Evolutionary conservation across 1,140 invertebrate species (phyloP), one percentile per base, ranked within the genome.

Genomic region (Bombus waltoni): DNA sequence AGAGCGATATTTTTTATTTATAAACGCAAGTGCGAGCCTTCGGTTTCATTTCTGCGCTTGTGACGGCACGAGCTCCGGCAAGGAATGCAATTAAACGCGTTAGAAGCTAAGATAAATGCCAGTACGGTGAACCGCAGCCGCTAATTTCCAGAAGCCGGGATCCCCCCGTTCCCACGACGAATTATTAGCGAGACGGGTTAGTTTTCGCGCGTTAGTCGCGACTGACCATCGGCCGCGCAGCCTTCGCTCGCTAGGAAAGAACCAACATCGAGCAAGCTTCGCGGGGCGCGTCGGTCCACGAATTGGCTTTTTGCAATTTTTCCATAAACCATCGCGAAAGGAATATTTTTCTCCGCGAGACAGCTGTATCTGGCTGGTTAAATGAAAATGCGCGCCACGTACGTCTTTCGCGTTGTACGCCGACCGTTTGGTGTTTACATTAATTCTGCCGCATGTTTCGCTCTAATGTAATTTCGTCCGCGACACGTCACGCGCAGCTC

Each of bases 11-110:
- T 47, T 38, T 57, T 35, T n/a, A 75, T 25, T 75, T 35, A 13
- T 35, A 32, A 74, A 53, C 72, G 40, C 22, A 25, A 2, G n/a
- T 5, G 42, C 40, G 28, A 22, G 42, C 47, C 47, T 53, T 22
- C 18, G 47, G n/a, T 74, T 47, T 75, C n/a, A 18, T 57, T 38
- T 57, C 32, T 2, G 6, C 44, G 22, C 18, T 28, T 75, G 38
- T 11, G 22, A 25, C 15, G 47, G 47, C 1, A 22, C 47, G 47
- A 68, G 42, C 32, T 71, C 65, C 47, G 35, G 13, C 42, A 40
- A n/a, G 78, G 78, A 81, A 71, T 81, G 76, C 76, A 78, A 78
- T 78, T 81, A 71, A 81, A 70, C 66, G 35, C 42, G 66, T 71
- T 38, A 71, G 78, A 71, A 71, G 40, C 32, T 70, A 71, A 81